These are phyloP conservation scores for Mirza zaza DNA, from an alignment of 2,113 vertebrate genomes.

Conservation along the genomic window DNA sequence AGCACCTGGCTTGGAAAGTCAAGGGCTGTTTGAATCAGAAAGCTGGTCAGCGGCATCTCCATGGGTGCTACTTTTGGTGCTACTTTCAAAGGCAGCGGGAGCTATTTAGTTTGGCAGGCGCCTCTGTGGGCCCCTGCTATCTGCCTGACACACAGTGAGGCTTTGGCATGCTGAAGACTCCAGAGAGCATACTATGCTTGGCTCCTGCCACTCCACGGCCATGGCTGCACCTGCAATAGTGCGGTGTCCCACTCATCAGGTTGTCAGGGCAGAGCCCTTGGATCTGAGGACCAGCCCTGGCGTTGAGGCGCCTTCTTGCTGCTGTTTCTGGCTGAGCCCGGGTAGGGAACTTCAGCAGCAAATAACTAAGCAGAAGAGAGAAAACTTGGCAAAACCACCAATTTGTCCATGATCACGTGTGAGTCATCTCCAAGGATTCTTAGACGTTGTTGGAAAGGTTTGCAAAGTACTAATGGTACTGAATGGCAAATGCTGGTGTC, in stretches of 20 bases:
- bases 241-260: not conserved
- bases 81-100: not conserved
- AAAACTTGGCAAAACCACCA: not conserved
- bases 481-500: not conserved
- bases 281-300: too few species aligned
- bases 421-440: not conserved
- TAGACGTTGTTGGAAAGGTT: not conserved
- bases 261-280: not conserved
- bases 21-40: not conserved
- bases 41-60: not conserved
- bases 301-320: accelerated
- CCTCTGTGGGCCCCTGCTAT: not conserved
- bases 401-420: not conserved
- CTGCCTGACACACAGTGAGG: not conserved
- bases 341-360: not conserved
- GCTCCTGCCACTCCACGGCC: not conserved
- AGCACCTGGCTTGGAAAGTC: not conserved
- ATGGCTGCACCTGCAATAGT: not conserved
- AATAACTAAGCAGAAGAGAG: not conserved
- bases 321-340: not conserved
- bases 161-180: not conserved
- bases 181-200: not conserved
- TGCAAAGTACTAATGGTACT: not conserved
- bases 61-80: accelerated
- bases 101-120: not conserved